phyloP scores from a whole-genome alignment of 1,140 invertebrate species.

The Thaumatotibia leucotreta region DNA sequence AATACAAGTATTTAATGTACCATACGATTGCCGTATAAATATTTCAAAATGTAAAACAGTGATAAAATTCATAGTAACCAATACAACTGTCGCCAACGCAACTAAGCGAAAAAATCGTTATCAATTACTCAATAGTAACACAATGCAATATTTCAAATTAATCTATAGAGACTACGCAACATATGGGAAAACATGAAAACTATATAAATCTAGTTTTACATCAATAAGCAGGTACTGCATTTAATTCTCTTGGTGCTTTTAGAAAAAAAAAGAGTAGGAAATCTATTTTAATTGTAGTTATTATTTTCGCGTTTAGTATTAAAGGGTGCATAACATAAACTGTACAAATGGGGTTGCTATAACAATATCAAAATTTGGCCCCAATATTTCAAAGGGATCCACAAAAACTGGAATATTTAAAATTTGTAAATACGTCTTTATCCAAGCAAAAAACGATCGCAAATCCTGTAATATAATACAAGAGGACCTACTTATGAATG shows the following conservation, averaged over 20 bases:
- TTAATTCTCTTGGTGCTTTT: constrained; percentile 39
- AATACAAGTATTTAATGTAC: constrained; percentile 76
- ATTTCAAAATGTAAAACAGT: constrained; percentile 78
- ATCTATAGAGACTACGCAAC: constrained; percentile 29
- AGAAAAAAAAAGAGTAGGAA: not conserved
- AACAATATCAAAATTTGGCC: constrained; percentile 67
- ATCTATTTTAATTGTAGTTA: not conserved
- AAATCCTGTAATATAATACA: constrained; percentile 41
- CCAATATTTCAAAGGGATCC: constrained; percentile 65
- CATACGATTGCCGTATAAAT: constrained; percentile 77
- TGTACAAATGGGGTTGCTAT: constrained; percentile 30
- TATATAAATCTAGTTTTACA: constrained; percentile 36
- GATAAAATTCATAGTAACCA: constrained; percentile 77
- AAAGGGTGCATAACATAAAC: constrained; percentile 18
- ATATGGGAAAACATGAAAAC: constrained; percentile 28
- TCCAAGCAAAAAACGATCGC: constrained; percentile 45
- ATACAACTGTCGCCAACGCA: constrained; percentile 64
- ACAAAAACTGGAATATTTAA: constrained; percentile 59
- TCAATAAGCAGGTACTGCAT: constrained; percentile 57
- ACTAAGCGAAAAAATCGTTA: constrained; percentile 59
- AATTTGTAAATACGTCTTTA: constrained; percentile 48
- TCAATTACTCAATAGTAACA: constrained; percentile 10
- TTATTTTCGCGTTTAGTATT: not conserved
- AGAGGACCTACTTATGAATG: constrained; percentile 51
- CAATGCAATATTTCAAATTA: constrained; percentile 29